A percentile compares a stretch with the other conserved stretches of the same genome.
Conservation (phyloP, 2,797 vertebrate genomes). For the Echiichthys vipera region DNA sequence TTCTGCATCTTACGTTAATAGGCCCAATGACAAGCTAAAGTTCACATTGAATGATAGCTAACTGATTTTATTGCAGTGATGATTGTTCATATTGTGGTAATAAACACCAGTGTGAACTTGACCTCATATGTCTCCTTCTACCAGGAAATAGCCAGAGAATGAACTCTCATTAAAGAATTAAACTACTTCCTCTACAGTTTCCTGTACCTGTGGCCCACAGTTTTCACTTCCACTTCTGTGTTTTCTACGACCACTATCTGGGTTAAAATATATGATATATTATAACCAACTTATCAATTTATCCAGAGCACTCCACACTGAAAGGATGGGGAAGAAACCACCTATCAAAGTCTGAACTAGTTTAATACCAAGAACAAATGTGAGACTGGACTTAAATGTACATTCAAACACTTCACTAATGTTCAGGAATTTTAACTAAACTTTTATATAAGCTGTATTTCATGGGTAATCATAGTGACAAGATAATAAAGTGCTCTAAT, state of each 20-base stretch:
- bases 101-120: background rate
- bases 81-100: constrained; percentile 2
- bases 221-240: background rate
- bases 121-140: background rate
- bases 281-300: background rate
- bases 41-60: constrained; percentile 21
- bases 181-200: background rate
- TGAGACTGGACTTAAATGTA: background rate
- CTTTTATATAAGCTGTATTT: background rate
- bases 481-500: no score
- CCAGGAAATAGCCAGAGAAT: background rate
- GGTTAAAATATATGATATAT: background rate
- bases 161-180: constrained; percentile 28
- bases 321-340: background rate
- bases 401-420: background rate
- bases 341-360: background rate
- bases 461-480: no score
- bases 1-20: background rate
- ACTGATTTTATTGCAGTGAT: constrained; percentile 17
- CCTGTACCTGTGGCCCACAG: background rate
- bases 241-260: background rate
- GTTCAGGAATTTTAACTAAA: background rate
- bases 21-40: background rate
- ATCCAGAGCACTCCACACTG: background rate
- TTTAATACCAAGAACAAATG: background rate